phyloP scores from a whole-genome alignment of 2,113 vertebrate species.

The Acanthochromis polyacanthus region DNA sequence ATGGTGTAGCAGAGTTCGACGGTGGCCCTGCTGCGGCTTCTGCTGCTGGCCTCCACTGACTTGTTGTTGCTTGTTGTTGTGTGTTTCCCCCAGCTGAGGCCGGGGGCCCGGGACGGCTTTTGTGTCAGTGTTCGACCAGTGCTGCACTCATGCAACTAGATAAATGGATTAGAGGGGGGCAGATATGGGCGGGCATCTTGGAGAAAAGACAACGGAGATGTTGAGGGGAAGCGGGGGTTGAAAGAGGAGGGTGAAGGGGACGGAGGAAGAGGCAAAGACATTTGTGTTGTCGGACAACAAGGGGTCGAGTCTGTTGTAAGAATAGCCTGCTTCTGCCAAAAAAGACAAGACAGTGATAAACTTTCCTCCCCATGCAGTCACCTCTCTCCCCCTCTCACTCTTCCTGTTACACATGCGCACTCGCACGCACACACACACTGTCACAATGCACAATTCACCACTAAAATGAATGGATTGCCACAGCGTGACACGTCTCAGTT shows the following conservation, averaged over 20 bases:
- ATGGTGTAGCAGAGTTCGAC: slow-evolving; percentile 63
- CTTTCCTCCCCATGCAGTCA: slow-evolving; percentile 87
- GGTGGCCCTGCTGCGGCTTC: slow-evolving; percentile 82
- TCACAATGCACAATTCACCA: slow-evolving; percentile 82
- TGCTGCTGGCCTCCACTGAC: slow-evolving; percentile 79
- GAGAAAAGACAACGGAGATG: slow-evolving; percentile 85
- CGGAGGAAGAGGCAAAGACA: slow-evolving; percentile 73
- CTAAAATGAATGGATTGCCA: slow-evolving; percentile 91
- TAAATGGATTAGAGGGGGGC: slow-evolving; percentile 90
- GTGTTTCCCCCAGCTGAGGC: slow-evolving; percentile 55
- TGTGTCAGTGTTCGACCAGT: slow-evolving; percentile 83
- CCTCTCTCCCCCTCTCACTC: slow-evolving; percentile 75
- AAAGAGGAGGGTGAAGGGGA: slow-evolving; percentile 55
- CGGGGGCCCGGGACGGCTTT: slow-evolving; percentile 68
- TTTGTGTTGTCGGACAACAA: slow-evolving; percentile 84
- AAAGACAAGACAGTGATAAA: slow-evolving; percentile 91
- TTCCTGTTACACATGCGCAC: slow-evolving; percentile 49
- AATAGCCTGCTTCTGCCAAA: slow-evolving; percentile 87
- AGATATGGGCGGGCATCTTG: slow-evolving; percentile 86
- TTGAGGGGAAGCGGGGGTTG: slow-evolving; percentile 69
- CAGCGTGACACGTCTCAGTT: slow-evolving; percentile 87
- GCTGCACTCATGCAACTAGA: slow-evolving; percentile 85
- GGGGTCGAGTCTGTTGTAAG: slow-evolving; percentile 82
- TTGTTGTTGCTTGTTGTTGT: slow-evolving; percentile 70
- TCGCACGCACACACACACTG: slow-evolving; percentile 41